Conservation (phyloP, 2,797 vertebrate genomes). For the Acipenser transmontanus region DNA sequence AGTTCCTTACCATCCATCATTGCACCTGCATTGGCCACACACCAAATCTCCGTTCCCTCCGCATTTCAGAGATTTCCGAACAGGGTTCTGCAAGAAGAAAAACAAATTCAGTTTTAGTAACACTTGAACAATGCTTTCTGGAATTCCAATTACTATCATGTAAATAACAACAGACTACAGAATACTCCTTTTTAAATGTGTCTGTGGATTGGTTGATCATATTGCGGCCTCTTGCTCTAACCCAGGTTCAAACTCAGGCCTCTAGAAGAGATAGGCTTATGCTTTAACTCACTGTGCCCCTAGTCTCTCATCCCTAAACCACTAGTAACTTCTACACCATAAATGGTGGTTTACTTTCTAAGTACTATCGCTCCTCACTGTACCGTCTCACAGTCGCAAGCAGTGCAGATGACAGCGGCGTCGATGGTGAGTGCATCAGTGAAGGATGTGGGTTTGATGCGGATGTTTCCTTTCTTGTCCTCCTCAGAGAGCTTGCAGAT, state of each 20-base stretch:
- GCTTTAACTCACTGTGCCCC: too few species aligned
- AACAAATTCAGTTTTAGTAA: background rate
- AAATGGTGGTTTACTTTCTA: too few species aligned
- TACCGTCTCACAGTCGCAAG: conserved; percentile 80
- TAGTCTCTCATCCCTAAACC: too few species aligned
- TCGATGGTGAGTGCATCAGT: conserved; percentile 58
- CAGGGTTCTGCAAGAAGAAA: conserved; percentile 45
- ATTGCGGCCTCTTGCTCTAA: too few species aligned
- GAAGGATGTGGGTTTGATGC: conserved; percentile 80
- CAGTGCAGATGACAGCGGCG: conserved; percentile 62
- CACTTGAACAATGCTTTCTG: too few species aligned
- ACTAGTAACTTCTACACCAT: too few species aligned
- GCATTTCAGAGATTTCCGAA: conserved; percentile 50
- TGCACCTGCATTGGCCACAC: conserved; percentile 81
- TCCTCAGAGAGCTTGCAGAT: conserved; percentile 53
- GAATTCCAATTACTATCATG: too few species aligned
- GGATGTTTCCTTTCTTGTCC: conserved; percentile 54
- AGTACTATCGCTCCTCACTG: background rate
- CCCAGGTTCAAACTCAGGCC: too few species aligned
- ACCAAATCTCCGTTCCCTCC: conserved; percentile 65
- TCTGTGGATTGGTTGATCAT: too few species aligned
- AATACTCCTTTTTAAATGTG: too few species aligned
- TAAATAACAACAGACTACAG: background rate
- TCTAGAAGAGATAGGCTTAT: too few species aligned
- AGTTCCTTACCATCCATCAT: conserved; percentile 68